Conservation (phyloP, 2,797 vertebrate genomes). For the Karalla daura region DNA sequence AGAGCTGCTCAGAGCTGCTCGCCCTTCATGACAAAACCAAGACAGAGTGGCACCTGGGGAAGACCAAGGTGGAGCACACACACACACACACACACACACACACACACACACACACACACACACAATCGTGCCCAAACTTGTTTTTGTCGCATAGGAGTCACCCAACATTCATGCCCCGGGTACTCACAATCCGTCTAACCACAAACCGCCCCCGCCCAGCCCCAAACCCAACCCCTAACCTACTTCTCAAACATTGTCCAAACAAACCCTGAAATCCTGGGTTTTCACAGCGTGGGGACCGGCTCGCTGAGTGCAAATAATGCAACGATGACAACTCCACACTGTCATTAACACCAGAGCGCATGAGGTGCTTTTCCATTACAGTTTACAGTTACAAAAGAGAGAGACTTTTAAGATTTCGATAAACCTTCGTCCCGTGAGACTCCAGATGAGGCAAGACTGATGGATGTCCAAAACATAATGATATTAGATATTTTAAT, state of each 20-base stretch:
- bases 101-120: constrained; percentile 5
- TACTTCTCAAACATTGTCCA: constrained; percentile 10
- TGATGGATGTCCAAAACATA: no score
- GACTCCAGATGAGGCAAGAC: no score
- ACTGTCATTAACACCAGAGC: background rate
- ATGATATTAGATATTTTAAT: no score
- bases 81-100: constrained; percentile 10
- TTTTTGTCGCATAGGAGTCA: constrained; percentile 53
- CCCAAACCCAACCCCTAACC: constrained; percentile 2
- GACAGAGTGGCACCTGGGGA: constrained; percentile 91
- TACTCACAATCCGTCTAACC: constrained; percentile 27
- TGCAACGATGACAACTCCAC: background rate
- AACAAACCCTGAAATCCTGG: constrained; percentile 8
- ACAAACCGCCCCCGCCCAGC: background rate
- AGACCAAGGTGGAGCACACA: constrained; percentile 87
- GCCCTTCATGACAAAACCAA: constrained; percentile 78
- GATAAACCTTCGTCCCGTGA: no score
- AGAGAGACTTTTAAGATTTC: no score
- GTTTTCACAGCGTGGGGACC: background rate
- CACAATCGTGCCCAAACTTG: constrained; percentile 41
- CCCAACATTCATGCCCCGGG: constrained; percentile 23
- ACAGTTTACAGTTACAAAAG: no score
- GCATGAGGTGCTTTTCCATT: no score
- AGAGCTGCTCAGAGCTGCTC: constrained; percentile 84
- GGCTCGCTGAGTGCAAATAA: background rate